Conservation (phyloP, 2,113 vertebrate genomes). For the Catharus bicknelli region DNA sequence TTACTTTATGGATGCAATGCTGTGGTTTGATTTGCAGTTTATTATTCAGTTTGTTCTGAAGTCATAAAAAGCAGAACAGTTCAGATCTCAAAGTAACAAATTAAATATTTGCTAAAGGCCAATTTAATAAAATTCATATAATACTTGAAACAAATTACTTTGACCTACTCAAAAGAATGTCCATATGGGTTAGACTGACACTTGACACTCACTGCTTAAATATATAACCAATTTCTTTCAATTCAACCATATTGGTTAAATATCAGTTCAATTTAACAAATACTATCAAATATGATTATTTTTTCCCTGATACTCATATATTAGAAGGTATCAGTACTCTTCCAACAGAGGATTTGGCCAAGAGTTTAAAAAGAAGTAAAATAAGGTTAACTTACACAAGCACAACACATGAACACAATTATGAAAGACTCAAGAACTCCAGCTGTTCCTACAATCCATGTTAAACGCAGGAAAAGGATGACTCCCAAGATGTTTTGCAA, state of each 20-base stretch:
- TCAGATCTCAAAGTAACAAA: neutral
- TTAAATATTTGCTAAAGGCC: neutral
- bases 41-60: neutral
- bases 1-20: neutral
- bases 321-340: neutral
- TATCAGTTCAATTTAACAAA: neutral
- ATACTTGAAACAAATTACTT: neutral
- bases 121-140: neutral
- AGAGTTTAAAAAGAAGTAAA: neutral
- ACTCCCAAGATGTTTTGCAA: constrained; percentile 97
- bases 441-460: constrained; percentile 94
- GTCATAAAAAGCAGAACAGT: neutral
- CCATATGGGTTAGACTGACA: neutral
- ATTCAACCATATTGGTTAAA: neutral
- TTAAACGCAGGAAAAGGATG: constrained; percentile 93
- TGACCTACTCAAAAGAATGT: neutral
- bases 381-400: constrained; percentile 85
- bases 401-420: constrained; percentile 91
- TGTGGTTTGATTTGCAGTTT: neutral
- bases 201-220: rapidly evolving
- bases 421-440: constrained; percentile 91
- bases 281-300: neutral
- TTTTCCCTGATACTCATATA: neutral
- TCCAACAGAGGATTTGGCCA: neutral
- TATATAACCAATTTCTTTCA: neutral